A percentile compares a stretch with the other conserved stretches of the same genome.
These are phyloP conservation scores for Probaryconus sp. DNA, from an alignment of 1,140 invertebrate species.

Conservation along the genomic window DNA sequence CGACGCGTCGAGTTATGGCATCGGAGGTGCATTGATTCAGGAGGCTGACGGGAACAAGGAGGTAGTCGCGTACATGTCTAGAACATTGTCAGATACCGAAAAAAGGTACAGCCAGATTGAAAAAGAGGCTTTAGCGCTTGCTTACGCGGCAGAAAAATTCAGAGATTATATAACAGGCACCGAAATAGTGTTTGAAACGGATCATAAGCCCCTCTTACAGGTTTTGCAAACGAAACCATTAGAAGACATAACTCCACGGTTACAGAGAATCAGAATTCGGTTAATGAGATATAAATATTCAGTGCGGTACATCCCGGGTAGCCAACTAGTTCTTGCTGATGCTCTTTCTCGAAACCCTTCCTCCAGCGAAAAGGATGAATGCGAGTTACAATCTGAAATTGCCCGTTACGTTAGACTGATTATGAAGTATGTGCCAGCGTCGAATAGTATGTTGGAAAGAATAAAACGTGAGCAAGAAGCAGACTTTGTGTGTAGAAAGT, in stretches of 20 bases:
- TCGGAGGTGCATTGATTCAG: constrained; percentile 26
- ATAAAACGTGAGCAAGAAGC: neutral
- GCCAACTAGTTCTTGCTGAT: constrained; percentile 64
- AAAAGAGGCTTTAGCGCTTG: constrained; percentile 58
- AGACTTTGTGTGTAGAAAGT: neutral
- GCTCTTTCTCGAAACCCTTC: constrained; percentile 56
- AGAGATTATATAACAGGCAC: constrained; percentile 59
- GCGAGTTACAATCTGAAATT: constrained; percentile 21
- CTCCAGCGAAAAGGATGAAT: constrained; percentile 5
- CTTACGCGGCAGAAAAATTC: constrained; percentile 67
- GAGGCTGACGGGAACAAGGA: constrained; percentile 2
- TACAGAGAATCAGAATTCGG: constrained; percentile 69
- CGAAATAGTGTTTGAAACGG: constrained; percentile 59
- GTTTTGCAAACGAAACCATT: constrained; percentile 62
- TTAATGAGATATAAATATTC: constrained; percentile 65
- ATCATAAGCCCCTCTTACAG: constrained; percentile 63
- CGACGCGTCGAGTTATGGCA: constrained; percentile 46
- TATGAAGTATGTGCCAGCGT: neutral
- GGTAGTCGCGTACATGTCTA: constrained; percentile 54
- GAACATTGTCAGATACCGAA: constrained; percentile 61
- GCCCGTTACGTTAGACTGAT: neutral
- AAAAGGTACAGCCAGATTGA: constrained; percentile 63
- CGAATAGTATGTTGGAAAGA: neutral
- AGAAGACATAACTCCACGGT: constrained; percentile 64
- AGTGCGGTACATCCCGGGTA: constrained; percentile 62